Evolutionary conservation across 2,888 invertebrate species (phyloP).

Genomic region (Ametastegia equiseti): DNA sequence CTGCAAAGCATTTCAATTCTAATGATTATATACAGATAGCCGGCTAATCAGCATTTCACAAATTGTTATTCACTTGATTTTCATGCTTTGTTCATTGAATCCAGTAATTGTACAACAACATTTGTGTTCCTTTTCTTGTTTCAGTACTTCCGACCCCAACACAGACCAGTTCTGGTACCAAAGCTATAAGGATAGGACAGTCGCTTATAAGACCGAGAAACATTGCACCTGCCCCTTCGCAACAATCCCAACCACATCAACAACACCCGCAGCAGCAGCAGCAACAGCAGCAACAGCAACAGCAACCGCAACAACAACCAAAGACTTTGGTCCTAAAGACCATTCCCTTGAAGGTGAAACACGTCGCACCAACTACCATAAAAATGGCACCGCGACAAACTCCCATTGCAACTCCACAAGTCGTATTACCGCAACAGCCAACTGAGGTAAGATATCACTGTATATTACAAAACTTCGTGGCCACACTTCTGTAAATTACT

Average conservation of each 20-base stretch:
- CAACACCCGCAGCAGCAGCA: constrained; percentile 54
- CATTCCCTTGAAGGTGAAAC: constrained; percentile 72
- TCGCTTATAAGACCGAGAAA: constrained; percentile 68
- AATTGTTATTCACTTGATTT: neutral
- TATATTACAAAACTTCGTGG: no score
- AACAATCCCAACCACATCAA: constrained; percentile 54
- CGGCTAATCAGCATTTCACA: neutral
- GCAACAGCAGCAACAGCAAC: constrained; percentile 53
- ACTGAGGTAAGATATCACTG: constrained; percentile 64
- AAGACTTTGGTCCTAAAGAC: constrained; percentile 73
- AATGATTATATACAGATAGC: neutral
- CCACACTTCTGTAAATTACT: no score
- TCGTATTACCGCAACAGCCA: constrained; percentile 66
- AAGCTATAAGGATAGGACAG: constrained; percentile 69
- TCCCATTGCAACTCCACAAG: constrained; percentile 59
- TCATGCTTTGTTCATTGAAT: neutral
- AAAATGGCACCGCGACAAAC: constrained; percentile 69
- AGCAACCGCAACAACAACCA: constrained; percentile 63
- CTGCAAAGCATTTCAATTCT: no score
- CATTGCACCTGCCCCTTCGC: constrained; percentile 64
- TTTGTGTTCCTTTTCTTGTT: constrained; percentile 19
- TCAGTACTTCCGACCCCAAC: constrained; percentile 44
- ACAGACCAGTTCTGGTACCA: constrained; percentile 58
- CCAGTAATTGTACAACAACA: neutral
- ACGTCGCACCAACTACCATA: constrained; percentile 70